Evolutionary conservation across 2,888 invertebrate species (phyloP).

Genomic region (Erebia palarica): DNA sequence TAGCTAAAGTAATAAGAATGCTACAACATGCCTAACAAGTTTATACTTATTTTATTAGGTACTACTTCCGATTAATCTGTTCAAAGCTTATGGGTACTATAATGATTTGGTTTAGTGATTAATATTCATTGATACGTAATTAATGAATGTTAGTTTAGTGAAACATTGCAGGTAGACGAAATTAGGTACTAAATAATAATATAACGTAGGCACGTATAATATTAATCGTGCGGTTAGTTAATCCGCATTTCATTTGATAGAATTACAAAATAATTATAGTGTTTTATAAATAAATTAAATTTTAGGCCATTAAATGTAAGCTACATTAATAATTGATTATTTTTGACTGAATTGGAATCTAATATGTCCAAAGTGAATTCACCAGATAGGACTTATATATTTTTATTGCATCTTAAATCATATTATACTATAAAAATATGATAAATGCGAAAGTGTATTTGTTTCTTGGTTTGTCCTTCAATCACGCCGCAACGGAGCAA

Average conservation of each 20-base stretch:
- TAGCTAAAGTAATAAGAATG: not conserved
- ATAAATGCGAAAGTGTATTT: too few relatives aligned
- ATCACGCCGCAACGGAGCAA: too few relatives aligned
- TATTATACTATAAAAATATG: too few relatives aligned
- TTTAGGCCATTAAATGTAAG: not conserved
- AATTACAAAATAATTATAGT: constrained; percentile 4
- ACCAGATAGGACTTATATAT: too few relatives aligned
- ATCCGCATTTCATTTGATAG: constrained; percentile 8
- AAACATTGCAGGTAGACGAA: not conserved
- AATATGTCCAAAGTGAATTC: too few relatives aligned
- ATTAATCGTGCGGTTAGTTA: not conserved
- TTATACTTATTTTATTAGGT: not conserved
- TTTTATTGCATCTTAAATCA: too few relatives aligned
- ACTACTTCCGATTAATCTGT: not conserved
- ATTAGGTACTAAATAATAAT: not conserved
- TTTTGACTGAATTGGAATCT: not conserved
- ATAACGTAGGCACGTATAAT: not conserved
- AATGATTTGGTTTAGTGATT: not conserved
- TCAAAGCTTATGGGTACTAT: not conserved
- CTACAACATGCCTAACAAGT: not conserved
- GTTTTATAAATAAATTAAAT: not conserved
- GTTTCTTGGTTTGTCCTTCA: too few relatives aligned
- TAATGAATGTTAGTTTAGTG: constrained; percentile 1
- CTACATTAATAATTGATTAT: not conserved
- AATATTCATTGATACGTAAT: not conserved